Base-by-base conservation (phyloP, 1,140 invertebrate species). In the Daktulosphaira vitifoliae region DNA sequence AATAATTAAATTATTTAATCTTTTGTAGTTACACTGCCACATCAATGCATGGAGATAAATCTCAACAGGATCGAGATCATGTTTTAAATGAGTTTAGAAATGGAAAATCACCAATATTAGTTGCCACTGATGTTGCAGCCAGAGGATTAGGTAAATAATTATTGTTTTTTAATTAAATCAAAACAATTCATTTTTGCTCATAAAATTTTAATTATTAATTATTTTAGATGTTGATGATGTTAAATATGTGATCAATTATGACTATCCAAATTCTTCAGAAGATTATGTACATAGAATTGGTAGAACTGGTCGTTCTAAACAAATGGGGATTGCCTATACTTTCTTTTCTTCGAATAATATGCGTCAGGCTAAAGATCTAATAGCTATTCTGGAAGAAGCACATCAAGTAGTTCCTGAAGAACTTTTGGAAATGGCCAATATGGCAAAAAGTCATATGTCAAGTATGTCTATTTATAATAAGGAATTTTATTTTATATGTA, bases 211-310 rank as follows among this genome's bases (percentile, higher is more conserved):
- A n/a, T n/a, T n/a, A n/a, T n/a, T n/a, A n/a, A n/a, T n/a, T n/a
- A n/a, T n/a, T 74, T 81, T 98, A 98, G 96, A 99, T 86, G 96
- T 99, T 74, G 92, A 97, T 78, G 97, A 99, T 80, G 95, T 99
- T 65, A 98, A 98, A 78, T 98, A 95, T 83, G 96, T 99, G 39
- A 96, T 99, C 74, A 99, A 99, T 82, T 98, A 92, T 82, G 97
- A 99, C 78, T 99, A 98, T 79, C 96, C 97, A 16, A 95, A 90
- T 71, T 92, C 92, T 76, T 96, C 93, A 42, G 97, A 99, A 80
- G 97, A 99, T 79, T 99, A 99, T 77, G 92, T 99, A 39, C 97
- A 99, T 78, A 85, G 97, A 67, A 99, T 99, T 75, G 97, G 97
- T 59, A 85, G 97, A 72, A 99, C 97, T 48, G 97, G 93, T 53